A percentile compares a stretch with the other conserved stretches of the same genome.
Evolutionary conservation across 2,113 vertebrate genomes (phyloP).

Genomic region (Peromyscus californicus): DNA sequence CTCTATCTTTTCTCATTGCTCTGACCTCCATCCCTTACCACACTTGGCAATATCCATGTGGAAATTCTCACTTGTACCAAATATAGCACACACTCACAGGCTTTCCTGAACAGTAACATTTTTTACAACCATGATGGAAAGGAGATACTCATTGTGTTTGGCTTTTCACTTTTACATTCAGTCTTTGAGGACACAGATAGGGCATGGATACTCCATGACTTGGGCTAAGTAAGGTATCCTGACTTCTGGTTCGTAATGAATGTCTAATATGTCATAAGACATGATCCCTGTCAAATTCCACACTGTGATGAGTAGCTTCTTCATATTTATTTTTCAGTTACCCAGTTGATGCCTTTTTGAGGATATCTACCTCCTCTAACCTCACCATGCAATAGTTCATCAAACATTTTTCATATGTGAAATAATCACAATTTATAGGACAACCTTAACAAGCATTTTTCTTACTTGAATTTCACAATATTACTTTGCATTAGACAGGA

Average conservation of each 20-base stretch:
- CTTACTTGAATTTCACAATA: constrained; percentile 19
- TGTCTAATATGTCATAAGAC: background rate
- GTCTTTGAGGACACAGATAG: background rate
- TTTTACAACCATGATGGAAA: background rate
- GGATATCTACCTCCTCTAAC: background rate
- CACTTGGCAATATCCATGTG: background rate
- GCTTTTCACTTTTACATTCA: background rate
- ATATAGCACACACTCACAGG: background rate
- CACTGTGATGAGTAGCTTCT: background rate
- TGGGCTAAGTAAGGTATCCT: background rate
- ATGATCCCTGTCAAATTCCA: background rate
- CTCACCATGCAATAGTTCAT: background rate
- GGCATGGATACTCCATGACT: background rate
- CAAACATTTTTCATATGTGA: background rate
- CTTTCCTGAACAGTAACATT: background rate
- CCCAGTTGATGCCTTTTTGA: background rate
- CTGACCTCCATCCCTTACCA: background rate
- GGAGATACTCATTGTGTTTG: background rate
- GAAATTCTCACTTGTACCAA: background rate
- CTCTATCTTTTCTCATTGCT: background rate
- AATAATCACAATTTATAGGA: background rate
- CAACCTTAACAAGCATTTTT: background rate
- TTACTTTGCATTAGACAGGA: background rate
- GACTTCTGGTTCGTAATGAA: background rate
- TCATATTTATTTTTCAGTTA: constrained; percentile 19